Base-by-base conservation (phyloP, 2,113 vertebrate genomes). In the Callospermophilus lateralis region DNA sequence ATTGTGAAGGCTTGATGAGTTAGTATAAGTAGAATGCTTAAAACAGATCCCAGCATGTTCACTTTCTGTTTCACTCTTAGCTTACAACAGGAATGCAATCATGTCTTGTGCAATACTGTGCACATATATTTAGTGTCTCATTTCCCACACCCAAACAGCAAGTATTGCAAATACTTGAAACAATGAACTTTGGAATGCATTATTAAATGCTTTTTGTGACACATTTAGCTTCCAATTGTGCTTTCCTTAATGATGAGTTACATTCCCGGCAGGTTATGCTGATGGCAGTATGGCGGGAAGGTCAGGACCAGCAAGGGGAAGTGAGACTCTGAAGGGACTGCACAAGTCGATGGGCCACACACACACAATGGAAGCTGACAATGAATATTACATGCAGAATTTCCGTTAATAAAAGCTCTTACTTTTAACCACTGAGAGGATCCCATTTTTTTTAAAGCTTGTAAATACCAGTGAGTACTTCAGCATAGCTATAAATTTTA, bases 401-500 rank as follows among this genome's bases (percentile, higher is more conserved):
- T 95, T 96, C 96, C 17, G 0, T 90, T 68, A 96, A 93, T 84
- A 93, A 94, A 96, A 67, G 55, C 70, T 96, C 91, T 83, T 67
- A 83, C 89, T 93, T 96, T 86, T 91, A 96, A 96, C 86, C 73
- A 91, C 93, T 67, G 89, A 91, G 94, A 97, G 74, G 85, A 94
- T 79, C 70, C 72, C 55, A 51, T 61, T 94, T 92, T 68, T 95
- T 88, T 53, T 24, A 39, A 94, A 61, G 74, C 79, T 84, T 96
- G 19, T 95, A 98, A 97, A 97, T 93, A 95, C 86, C 83, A 87
- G 15, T 95, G 80, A 70, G 72, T 88, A 93, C 63, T 93, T 91
- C 73, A 86, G 86, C 55, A 79, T n/a, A 92, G 74, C 74, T 93
- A 87, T 80, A 97, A 84, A 94, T 97, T 93, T 86, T 73, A 94